Evolutionary conservation across 2,113 vertebrate genomes (phyloP).

Genomic region (Tragulus kanchil): DNA sequence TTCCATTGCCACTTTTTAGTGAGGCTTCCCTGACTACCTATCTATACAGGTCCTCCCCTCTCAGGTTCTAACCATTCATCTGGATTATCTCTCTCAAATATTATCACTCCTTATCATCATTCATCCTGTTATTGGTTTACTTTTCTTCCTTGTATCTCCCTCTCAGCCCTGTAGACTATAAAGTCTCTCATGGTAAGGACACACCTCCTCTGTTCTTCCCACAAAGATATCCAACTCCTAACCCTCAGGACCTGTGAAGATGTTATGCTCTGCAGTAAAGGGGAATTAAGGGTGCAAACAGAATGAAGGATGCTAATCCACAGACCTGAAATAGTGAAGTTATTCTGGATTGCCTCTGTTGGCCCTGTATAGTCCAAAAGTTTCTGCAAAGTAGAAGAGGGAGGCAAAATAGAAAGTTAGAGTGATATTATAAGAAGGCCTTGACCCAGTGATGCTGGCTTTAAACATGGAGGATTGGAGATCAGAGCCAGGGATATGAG

Average conservation of each 20-base stretch:
- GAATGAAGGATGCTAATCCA: background rate
- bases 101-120: background rate
- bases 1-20: background rate
- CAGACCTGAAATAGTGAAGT: background rate
- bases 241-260: background rate
- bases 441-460: background rate
- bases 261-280: background rate
- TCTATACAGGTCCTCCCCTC: background rate
- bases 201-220: background rate
- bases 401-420: background rate
- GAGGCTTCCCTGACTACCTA: rapidly evolving
- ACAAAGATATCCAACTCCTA: background rate
- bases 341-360: background rate
- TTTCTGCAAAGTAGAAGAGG: background rate
- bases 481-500: background rate
- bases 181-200: background rate
- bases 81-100: background rate
- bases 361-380: background rate
- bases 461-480: background rate
- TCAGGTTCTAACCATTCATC: background rate
- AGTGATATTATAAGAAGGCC: background rate
- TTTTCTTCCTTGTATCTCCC: background rate
- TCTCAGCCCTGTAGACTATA: background rate
- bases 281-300: background rate
- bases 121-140: background rate